These are phyloP conservation scores for Lacerta agilis DNA, from an alignment of 2,797 vertebrate genomes.

Conservation along the genomic window DNA sequence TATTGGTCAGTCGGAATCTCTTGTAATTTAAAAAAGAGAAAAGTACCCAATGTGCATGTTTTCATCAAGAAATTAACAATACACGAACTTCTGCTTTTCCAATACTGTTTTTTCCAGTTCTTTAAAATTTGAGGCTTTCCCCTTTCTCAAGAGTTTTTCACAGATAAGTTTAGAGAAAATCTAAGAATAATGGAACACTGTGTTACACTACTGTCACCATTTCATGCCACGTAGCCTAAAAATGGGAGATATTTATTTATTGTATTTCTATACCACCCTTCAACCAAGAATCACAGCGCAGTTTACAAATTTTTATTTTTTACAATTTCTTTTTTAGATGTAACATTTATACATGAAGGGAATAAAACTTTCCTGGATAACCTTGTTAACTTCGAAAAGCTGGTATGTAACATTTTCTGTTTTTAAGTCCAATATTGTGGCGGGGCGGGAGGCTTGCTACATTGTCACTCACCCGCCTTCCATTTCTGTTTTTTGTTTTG, in stretches of 20 bases:
- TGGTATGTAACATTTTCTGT: conserved; percentile 84
- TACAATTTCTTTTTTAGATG: conserved; percentile 80
- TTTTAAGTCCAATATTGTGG: conserved; percentile 9
- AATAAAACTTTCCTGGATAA: conserved; percentile 99
- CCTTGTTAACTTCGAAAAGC: conserved; percentile 97
- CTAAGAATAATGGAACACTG: not conserved
- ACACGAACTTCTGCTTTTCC: not conserved
- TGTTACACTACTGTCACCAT: not conserved
- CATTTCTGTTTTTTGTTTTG: not conserved
- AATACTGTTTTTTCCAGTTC: no score
- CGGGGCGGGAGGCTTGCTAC: not conserved
- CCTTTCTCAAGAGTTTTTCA: not conserved
- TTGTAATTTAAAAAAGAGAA: not conserved
- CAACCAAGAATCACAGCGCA: no score
- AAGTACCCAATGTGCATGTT: not conserved
- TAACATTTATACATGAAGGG: conserved; percentile 97
- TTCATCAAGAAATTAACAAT: not conserved
- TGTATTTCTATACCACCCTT: no score
- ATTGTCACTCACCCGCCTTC: not conserved
- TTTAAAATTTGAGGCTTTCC: not conserved
- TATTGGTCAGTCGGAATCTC: no score
- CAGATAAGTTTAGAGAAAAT: not conserved
- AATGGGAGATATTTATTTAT: no score
- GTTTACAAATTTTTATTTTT: conserved; percentile 2
- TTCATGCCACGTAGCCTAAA: not conserved